Conservation (phyloP, 1,140 invertebrate species). For the Hyles vespertilio region DNA sequence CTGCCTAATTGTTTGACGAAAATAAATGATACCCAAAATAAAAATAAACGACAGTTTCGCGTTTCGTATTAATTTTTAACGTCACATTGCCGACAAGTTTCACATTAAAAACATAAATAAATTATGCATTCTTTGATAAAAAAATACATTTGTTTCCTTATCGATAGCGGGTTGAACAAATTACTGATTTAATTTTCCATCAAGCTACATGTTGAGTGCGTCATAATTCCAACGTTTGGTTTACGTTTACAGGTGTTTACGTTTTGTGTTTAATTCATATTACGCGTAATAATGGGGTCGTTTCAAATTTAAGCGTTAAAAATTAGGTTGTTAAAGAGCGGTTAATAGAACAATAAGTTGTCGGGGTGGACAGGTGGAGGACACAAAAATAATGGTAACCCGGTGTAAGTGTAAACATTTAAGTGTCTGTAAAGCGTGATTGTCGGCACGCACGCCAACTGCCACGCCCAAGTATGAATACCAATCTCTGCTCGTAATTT, state of each 20-base stretch:
- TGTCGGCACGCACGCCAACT: constrained; percentile 44
- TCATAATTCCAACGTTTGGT: too few relatives aligned
- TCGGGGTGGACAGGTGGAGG: constrained; percentile 38
- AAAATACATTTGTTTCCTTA: constrained; percentile 29
- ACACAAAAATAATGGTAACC: constrained; percentile 55
- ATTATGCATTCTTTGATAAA: constrained; percentile 35
- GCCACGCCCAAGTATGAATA: constrained; percentile 35
- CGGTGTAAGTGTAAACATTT: constrained; percentile 59
- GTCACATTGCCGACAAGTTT: constrained; percentile 40
- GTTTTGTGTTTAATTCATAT: too few relatives aligned
- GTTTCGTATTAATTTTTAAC: constrained; percentile 62
- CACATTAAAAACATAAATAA: constrained; percentile 36
- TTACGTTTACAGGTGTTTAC: too few relatives aligned
- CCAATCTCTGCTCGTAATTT: constrained; percentile 32
- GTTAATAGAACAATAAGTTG: constrained; percentile 51
- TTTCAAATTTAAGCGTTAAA: not conserved
- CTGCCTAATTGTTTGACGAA: constrained; percentile 67
- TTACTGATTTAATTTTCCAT: constrained; percentile 19
- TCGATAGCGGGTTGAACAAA: constrained; percentile 21
- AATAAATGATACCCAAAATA: constrained; percentile 71
- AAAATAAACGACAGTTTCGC: constrained; percentile 63
- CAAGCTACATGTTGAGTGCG: not conserved
- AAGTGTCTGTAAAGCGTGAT: constrained; percentile 45
- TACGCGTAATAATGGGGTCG: too few relatives aligned
- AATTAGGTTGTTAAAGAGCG: constrained; percentile 26